A percentile compares a stretch with the other conserved stretches of the same genome.
phyloP scores from a whole-genome alignment of 2,888 invertebrate species.

The Caenorhabditis japonica region DNA sequence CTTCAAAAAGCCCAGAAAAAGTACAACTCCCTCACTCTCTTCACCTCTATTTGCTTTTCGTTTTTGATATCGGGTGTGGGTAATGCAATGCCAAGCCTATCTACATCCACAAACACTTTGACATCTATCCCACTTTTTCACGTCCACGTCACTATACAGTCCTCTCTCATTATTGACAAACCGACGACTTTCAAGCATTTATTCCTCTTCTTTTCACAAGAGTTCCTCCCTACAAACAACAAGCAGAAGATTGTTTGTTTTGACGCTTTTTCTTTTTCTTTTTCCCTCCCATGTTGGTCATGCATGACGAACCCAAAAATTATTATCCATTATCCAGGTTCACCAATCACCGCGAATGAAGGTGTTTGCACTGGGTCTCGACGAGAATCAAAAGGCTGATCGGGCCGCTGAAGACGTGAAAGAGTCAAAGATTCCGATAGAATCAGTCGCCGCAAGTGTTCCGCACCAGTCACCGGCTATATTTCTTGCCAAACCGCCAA shows the following conservation, averaged over 20 bases:
- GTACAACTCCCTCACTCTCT: no score
- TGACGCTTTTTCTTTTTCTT: slow-evolving; percentile 19
- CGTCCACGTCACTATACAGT: slow-evolving; percentile 20
- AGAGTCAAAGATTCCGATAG: slow-evolving; percentile 55
- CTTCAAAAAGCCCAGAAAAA: no score
- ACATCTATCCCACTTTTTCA: not conserved
- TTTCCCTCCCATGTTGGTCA: slow-evolving; percentile 12
- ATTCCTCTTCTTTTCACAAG: no score
- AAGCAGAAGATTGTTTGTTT: no score
- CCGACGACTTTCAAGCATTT: slow-evolving; percentile 4
- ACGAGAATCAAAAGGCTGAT: slow-evolving; percentile 67
- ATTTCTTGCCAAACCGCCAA: slow-evolving; percentile 50
- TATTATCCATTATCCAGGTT: no score
- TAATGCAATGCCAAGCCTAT: slow-evolving; percentile 32
- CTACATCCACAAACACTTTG: slow-evolving; percentile 30
- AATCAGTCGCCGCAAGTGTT: slow-evolving; percentile 40
- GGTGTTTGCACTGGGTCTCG: slow-evolving; percentile 75
- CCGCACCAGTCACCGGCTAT: slow-evolving; percentile 51
- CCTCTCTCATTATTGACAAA: slow-evolving; percentile 1
- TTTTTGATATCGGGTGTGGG: slow-evolving; percentile 10
- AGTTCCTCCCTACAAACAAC: no score
- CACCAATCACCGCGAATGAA: slow-evolving; percentile 71
- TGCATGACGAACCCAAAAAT: no score
- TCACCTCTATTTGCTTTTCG: slow-evolving; percentile 14
- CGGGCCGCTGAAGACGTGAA: slow-evolving; percentile 34